Evolutionary conservation across 2,113 vertebrate species (phyloP), one percentile per base, ranked within the genome.

Genomic region (Clarias gariepinus): DNA sequence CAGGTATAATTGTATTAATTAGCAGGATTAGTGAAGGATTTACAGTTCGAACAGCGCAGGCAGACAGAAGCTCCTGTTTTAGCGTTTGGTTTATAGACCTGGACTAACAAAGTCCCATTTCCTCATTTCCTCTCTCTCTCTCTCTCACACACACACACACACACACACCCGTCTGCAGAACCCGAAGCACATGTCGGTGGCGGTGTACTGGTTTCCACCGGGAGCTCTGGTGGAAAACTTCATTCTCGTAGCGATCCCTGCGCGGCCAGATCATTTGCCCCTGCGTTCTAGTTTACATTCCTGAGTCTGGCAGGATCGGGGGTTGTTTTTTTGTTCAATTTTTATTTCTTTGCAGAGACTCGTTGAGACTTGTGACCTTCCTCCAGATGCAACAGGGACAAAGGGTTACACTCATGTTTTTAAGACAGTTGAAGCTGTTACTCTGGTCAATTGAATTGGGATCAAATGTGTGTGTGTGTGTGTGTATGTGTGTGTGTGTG

Each of bases 161-260:
- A 36, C 33, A 36, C 33, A 36, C 33, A 36, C 33, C 94, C 91
- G 41, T 57, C 79, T 69, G 64, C 47, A 71, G 80, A 81, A 94
- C 95, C 92, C 90, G 92, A 96, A 96, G 95, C 95, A 96, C 94
- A 94, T 96, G 96, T 93, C 33, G 33, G 33, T 36, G 33, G 33
- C 95, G 95, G 92, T 89, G 91, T 90, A 91, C 93, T 89, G 92
- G 88, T 94, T 89, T 93, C 90, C 92, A 92, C 91, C 81, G 94
- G 94, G 95, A 93, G 89, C 92, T 91, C 90, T 93, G 93, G 94
- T 93, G 92, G 91, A 95, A 95, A 96, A 95, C 91, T 94, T 94
- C 91, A 91, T 93, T 92, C 91, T 94, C 88, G 95, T 95, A 91
- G 91, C 92, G 93, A 83, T 95, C 92, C 94, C 93, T 95, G 94